Evolutionary conservation across 2,113 vertebrate genomes (phyloP), one percentile per base, ranked within the genome.

Genomic region (Todiramphus saurophagus): DNA sequence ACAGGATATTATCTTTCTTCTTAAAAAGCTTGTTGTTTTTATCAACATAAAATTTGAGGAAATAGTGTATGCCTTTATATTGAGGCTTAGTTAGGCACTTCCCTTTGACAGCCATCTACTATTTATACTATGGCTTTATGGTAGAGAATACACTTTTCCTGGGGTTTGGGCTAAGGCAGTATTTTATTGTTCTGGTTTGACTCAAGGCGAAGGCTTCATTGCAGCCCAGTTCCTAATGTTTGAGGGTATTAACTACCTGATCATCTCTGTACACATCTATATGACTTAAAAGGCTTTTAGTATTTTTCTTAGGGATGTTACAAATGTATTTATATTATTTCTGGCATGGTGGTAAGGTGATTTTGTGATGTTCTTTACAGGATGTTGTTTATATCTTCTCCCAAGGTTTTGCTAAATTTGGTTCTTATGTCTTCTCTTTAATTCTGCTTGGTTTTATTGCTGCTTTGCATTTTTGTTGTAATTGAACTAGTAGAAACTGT

Each of bases 11-110:
- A 63, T 87, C 35, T 69, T 81, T 91, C 12, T 87, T 55, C n/a
- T 92, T 91, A 84, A 95, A 95, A 70, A 95, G 8, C 27, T 59
- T 89, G n/a, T 59, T 50, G 39, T 39, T 73, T 79, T 94, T 93
- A 79, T 96, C 50, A 88, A 37, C 41, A n/a, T 93, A 60, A 84
- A 76, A 55, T 86, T 87, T 92, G 75, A 43, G 92, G 46, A 81
- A 89, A 75, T 94, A 86, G 58, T 50, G 88, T 96, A 14, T 64
- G 9, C 53, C 72, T 28, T 94, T 90, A 27, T 27, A 27, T 27
- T 87, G 55, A 87, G 43, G 66, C 14, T 19, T 72, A 82, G 9
- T 90, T 89, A 70, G 94, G 25, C 41, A 44, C 17, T 48, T 68
- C 23, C 37, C 63, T 13, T 69, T 56, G 55, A n/a, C 23, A n/a